Evolutionary conservation across 1,140 invertebrate species (phyloP), one percentile per base, ranked within the genome.

Genomic region (Hesperophylax magnus): DNA sequence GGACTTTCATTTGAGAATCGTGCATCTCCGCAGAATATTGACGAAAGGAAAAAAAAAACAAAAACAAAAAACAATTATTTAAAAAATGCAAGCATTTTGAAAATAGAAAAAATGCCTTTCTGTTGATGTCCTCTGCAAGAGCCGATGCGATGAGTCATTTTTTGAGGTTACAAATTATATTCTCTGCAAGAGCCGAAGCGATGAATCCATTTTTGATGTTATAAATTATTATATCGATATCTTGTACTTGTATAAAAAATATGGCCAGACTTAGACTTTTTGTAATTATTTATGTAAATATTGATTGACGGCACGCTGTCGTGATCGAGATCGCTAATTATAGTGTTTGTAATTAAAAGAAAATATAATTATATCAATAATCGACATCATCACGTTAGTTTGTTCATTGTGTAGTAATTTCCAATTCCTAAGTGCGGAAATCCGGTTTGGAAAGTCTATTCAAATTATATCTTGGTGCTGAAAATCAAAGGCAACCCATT

Each of bases 261-360:
- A 74, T 61, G 71, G 78, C 78, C 69, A 79, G 78, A 79, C 18
- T 56, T 79, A 74, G 65, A 69, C 22, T 63, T 72, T 74, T 74
- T 79, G 78, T 79, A 79, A 71, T 79, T 71, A 79, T 65, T 63
- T 65, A 81, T 81, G 82, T 83, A 81, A 58, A 83, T 81, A 83
- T 74, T 61, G 65, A 81, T 76, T 69, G 65, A 8, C 82, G 82
- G 80, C 79, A 81, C 79, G 61, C 76, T 74, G 71, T 83, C 82
- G 79, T 53, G 60, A 78, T 81, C 77, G 71, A 79, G 72, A 81
- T 83, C 77, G 56, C 65, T 83, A 83, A 58, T 74, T 47, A 77
- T 83, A 83, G 72, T 81, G 72, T 79, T 83, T 83, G 76, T 83
- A 81, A 81, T 83, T 81, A 83, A 78, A 74, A 71, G 61, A 78